A percentile compares a stretch with the other conserved stretches of the same genome.
These are phyloP conservation scores for Dryobota labecula DNA, from an alignment of 2,888 invertebrate species.

Conservation along the genomic window DNA sequence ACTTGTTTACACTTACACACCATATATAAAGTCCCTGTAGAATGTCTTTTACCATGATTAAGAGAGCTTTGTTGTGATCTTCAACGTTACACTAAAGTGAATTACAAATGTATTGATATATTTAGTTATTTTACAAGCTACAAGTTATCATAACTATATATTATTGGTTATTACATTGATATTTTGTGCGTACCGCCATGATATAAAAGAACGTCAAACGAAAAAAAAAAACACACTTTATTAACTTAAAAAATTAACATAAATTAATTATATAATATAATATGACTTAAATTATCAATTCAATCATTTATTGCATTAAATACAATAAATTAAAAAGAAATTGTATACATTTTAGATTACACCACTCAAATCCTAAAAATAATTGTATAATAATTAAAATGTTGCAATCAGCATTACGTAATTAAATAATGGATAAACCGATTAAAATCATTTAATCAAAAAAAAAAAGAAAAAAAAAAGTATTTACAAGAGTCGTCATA, in stretches of 20 bases:
- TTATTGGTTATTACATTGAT: constrained; percentile 65
- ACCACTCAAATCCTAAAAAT: constrained; percentile 48
- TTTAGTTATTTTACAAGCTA: constrained; percentile 59
- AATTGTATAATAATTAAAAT: constrained; percentile 55
- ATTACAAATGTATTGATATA: constrained; percentile 66
- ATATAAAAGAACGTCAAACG: constrained; percentile 56
- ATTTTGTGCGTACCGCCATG: constrained; percentile 70
- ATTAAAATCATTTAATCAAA: constrained; percentile 65
- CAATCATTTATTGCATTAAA: constrained; percentile 76
- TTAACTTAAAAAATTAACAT: constrained; percentile 65
- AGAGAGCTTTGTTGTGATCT: constrained; percentile 76
- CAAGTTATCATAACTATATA: constrained; percentile 54
- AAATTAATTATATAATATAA: constrained; percentile 71
- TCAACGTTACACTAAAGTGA: constrained; percentile 59
- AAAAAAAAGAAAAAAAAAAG: constrained; percentile 23
- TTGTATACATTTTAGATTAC: constrained; percentile 64
- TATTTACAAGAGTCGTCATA: constrained; percentile 64
- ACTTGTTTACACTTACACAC: constrained; percentile 62
- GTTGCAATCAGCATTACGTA: constrained; percentile 58
- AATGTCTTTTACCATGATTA: constrained; percentile 82
- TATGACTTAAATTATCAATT: constrained; percentile 75
- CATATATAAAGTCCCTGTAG: constrained; percentile 81
- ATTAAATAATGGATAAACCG: constrained; percentile 67
- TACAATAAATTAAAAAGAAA: constrained; percentile 70
- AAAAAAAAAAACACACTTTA: constrained; percentile 58